Base-by-base conservation (phyloP, 64 coral and sea anemone species). In the Catalaphyllia jardinei region DNA sequence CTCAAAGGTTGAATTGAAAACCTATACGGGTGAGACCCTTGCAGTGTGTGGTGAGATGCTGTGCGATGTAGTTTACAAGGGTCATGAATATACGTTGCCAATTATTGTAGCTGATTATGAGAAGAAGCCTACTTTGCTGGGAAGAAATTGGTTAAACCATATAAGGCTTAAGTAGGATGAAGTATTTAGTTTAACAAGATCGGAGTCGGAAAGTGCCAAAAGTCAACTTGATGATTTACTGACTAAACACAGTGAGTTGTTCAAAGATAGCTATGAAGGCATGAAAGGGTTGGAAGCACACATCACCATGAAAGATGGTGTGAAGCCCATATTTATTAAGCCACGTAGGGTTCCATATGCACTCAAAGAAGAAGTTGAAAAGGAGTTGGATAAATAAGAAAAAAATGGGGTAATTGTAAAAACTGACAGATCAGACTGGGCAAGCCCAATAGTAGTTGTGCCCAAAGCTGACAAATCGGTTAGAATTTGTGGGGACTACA, bases 221-320 rank as follows among this genome's bases (percentile, higher is more conserved):
- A 29, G 22, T 29, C 42, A 88, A 75, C 76, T 93, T 88, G 49
- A 88, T 10, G 11, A 39, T 22, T 49, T 93, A 38, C 35, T 93
- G 0, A 33, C 77, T 9, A 83, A 54, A 67, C 78, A 88, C 20
- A 42, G 38, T 59, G 75, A n/a, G 16, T 67, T 88, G 15, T 77
- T 93, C 65, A 20, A 93, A 25, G 92, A 93, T 1, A 67, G 92
- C 60, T 93, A 83, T 35, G 89, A 94, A 30, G 77, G 89, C 64
- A 76, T 91, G 39, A 31, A 65, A 71, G 59, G 83, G 85, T 83
- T 77, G 29, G 84, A 95, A 64, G 89, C 93, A 29, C 83, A 91
- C 71, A 91, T 91, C 24, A 86, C 42, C 1, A 87, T 91, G 49
- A 73, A 86, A 38, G 82, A 94, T 74, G 64, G 39, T 46, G 39